Evolutionary conservation across 1,140 invertebrate genomes (phyloP), one percentile per base, ranked within the genome.

Genomic region (Stratiolaelaps scimitus): DNA sequence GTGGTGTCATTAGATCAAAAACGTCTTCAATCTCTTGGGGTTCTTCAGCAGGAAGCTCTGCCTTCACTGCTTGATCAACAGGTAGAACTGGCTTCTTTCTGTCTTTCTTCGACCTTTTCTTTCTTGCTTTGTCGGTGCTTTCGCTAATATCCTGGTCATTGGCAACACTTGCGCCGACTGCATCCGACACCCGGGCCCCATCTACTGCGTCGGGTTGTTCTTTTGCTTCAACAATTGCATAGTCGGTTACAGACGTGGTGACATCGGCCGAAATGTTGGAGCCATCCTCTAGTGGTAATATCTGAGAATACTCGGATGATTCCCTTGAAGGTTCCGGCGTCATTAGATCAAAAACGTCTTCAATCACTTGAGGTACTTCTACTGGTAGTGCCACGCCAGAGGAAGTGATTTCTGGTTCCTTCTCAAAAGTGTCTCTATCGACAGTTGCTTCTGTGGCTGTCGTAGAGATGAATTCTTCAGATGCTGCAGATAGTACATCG

Each of bases 271-370:
- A 40, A 40, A 40, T 40, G 4, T 6, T 10, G 5, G 4, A 6
- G 34, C 10, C 34, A 40, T 10, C 34, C 10, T 40, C 34, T 40
- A 6, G 34, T 40, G n/a, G n/a, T n/a, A 40, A 10, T 6, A 40
- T 40, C 34, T 40, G 34, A 40, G 34, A 10, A 40, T 40, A 10
- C 10, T 40, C 34, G 34, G 34, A 10, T 10, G 4, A 10, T 40
- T 40, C 34, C 10, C 5, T 40, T 40, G 34, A 4, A 10, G 34
- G 10, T 6, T 10, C 34, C 4, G 34, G 34, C 10, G 23, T 20
- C 53, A 60, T 60, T 2, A 60, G 23, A 26, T 60, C 53, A 34
- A 60, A 60, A 2, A 60, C 34, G 20, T 60, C 53, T 10, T 20
- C 53, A 15, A 7, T 7, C 26, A 60, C 10, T 40, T 40, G 5